Evolutionary conservation across 2,888 invertebrate species (phyloP).

Genomic region (Timema cristinae): DNA sequence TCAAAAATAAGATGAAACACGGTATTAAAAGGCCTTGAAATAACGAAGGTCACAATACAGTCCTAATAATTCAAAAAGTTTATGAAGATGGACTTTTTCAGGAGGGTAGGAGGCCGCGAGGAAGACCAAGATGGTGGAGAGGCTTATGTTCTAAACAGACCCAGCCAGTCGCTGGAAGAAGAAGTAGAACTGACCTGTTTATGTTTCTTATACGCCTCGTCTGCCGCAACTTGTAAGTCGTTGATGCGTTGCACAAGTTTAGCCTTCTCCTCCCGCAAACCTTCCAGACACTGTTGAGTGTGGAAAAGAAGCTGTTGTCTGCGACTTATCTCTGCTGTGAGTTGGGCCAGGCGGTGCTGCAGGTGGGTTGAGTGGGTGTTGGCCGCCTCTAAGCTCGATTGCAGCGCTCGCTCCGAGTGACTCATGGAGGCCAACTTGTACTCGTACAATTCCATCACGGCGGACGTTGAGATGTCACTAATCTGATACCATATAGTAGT

Average conservation of each 20-base stretch:
- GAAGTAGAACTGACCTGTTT: conserved; percentile 12
- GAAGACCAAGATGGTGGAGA: too few relatives aligned
- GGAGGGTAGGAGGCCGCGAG: too few relatives aligned
- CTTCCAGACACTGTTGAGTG: conserved; percentile 50
- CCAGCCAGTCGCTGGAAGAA: neutral
- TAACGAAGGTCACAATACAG: too few relatives aligned
- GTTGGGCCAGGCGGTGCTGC: conserved; percentile 49
- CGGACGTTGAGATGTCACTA: conserved; percentile 57
- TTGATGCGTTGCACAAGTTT: conserved; percentile 21
- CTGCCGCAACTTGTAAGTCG: conserved; percentile 16
- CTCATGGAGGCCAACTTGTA: conserved; percentile 55
- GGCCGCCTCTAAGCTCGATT: conserved; percentile 50
- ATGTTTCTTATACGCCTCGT: conserved; percentile 19
- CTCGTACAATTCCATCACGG: conserved; percentile 69
- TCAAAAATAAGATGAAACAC: too few relatives aligned
- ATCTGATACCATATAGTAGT: conserved; percentile 38
- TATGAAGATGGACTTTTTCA: too few relatives aligned
- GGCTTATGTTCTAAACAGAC: too few relatives aligned
- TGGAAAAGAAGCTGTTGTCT: conserved; percentile 49
- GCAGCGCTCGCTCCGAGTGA: conserved; percentile 49
- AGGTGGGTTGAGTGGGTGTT: conserved; percentile 49
- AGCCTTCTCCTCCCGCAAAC: conserved; percentile 41
- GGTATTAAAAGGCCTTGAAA: too few relatives aligned
- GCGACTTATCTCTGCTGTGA: conserved; percentile 48
- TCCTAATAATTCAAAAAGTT: too few relatives aligned